Conservation (phyloP, 2,113 vertebrate genomes). For the Poeciliopsis retropinna region DNA sequence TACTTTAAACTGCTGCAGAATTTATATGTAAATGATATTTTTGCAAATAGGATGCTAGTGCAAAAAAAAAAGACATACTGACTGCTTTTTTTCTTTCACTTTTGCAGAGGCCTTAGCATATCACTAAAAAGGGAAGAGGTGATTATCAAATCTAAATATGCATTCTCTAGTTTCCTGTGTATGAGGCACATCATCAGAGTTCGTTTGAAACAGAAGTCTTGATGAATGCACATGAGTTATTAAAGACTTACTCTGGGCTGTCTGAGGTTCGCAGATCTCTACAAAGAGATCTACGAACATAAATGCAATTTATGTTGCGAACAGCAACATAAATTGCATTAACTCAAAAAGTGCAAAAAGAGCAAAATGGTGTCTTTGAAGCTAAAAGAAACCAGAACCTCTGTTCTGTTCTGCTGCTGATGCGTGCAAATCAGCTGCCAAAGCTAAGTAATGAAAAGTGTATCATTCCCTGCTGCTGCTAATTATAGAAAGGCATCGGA, state of each 20-base stretch:
- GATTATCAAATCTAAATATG: constrained; percentile 77
- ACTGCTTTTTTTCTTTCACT: constrained; percentile 11
- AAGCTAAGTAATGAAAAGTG: constrained; percentile 45
- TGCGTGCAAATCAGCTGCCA: constrained; percentile 43
- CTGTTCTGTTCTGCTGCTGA: constrained; percentile 31
- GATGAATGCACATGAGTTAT: not conserved
- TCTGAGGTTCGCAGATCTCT: too few relatives aligned
- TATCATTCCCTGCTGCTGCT: constrained; percentile 53
- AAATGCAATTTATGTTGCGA: too few relatives aligned
- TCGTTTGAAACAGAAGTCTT: not conserved
- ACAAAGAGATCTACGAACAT: too few relatives aligned
- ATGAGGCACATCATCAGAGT: not conserved
- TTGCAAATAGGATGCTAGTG: not conserved
- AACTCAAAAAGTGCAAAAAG: not conserved
- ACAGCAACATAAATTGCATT: not conserved
- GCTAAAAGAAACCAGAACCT: constrained; percentile 8
- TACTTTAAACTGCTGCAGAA: constrained; percentile 2
- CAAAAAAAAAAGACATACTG: constrained; percentile 29
- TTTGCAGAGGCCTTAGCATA: constrained; percentile 29
- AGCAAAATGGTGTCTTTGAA: not conserved
- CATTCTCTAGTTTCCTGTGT: constrained; percentile 64
- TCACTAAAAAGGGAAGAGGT: constrained; percentile 42
- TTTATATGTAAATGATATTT: not conserved
- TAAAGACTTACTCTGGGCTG: not conserved
- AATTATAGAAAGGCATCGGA: constrained; percentile 70